Evolutionary conservation across 1,140 invertebrate species (phyloP), one percentile per base, ranked within the genome.

Genomic region (Tetraneura akinire): DNA sequence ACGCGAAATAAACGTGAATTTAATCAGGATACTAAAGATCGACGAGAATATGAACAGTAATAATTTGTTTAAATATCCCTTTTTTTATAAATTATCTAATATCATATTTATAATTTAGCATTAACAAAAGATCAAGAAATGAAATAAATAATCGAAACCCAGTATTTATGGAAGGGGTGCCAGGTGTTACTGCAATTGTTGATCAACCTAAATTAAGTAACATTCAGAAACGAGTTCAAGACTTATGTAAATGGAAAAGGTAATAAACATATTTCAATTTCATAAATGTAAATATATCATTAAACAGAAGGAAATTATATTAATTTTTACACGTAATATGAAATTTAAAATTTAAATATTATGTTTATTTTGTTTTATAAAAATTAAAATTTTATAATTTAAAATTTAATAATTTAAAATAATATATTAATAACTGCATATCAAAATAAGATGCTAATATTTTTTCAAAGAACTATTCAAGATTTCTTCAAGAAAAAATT

Each of bases 121-220:
- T 84, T 84, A 78, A 68, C 45, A 82, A 81, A 37, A 5, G 86
- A 86, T 29, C 86, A 84, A 26, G 83, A 78, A 82, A 80, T 26
- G 85, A 85, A 18, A 86, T 85, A 18, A 87, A 87, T 60, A 89
- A 90, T 82, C 91, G 91, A 83, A 89, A 88, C 81, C 90, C 90
- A 16, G 83, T 87, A 23, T 96, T 96, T 83, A 94, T 96, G 92
- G 89, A 90, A 62, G 94, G 93, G 0, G 90, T 97, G 0, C 87
- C 90, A 2, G 93, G 93, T 1, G 93, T 96, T 0, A 86, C 85
- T 37, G 86, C 89, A 0, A 88, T 94, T 68, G 86, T 85, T 1
- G 88, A 90, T 74, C 87, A 90, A 82, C 88, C 88, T 0, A 89
- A 90, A 82, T 84, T 94, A 0, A 84, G 83, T 6, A 86, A 90